Evolutionary conservation across 2,888 invertebrate genomes (phyloP).

Genomic region (Apamea monoglypha): DNA sequence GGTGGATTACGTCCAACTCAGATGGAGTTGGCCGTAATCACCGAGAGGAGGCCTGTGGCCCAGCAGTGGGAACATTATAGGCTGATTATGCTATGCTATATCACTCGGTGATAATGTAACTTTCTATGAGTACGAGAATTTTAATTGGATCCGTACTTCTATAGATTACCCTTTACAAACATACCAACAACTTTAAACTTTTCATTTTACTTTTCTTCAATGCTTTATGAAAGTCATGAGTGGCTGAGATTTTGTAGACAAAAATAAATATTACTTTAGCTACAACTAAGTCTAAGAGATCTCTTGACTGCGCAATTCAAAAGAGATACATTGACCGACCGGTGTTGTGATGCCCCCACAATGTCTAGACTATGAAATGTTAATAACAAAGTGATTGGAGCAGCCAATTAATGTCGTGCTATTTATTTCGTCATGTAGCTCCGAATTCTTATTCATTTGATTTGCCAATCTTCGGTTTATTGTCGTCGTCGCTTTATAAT

Average conservation of each 20-base stretch:
- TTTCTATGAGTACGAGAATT: neutral
- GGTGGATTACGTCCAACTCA: neutral
- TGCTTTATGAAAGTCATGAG: neutral
- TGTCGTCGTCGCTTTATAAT: slow-evolving; percentile 11
- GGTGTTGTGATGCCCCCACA: slow-evolving; percentile 33
- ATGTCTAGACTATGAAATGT: slow-evolving; percentile 58
- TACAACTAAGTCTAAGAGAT: slow-evolving; percentile 2
- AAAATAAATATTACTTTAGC: neutral
- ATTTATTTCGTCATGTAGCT: slow-evolving; percentile 22
- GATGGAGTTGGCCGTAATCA: no score
- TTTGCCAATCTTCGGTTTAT: slow-evolving; percentile 24
- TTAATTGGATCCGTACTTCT: neutral
- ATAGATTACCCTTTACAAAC: neutral
- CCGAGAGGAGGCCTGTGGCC: neutral
- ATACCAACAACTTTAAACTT: slow-evolving; percentile 2
- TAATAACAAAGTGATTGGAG: slow-evolving; percentile 57
- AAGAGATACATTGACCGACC: slow-evolving; percentile 40
- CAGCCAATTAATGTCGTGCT: slow-evolving; percentile 34
- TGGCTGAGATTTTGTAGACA: neutral
- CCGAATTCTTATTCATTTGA: slow-evolving; percentile 3
- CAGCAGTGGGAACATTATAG: neutral
- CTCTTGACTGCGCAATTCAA: slow-evolving; percentile 17
- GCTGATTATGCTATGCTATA: neutral
- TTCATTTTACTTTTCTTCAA: neutral
- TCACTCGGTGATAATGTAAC: neutral